phyloP scores from a whole-genome alignment of 2,888 invertebrate species.

The Apeira syringaria region DNA sequence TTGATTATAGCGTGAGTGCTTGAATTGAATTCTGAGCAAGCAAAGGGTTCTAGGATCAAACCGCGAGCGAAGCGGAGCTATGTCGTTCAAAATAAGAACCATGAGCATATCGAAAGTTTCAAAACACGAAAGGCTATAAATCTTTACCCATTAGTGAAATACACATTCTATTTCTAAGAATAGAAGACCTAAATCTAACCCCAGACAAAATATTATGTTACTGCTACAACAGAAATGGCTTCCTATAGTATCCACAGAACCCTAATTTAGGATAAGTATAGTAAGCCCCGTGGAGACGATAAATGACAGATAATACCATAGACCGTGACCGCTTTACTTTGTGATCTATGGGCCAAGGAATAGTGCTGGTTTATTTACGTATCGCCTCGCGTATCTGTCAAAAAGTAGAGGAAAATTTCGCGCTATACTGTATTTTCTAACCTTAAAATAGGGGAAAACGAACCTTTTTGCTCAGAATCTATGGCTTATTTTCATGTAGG shows the following conservation, averaged over 20 bases:
- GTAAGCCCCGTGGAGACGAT: slow-evolving; percentile 81
- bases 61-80: no score
- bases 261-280: slow-evolving; percentile 15
- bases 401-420: slow-evolving; percentile 64
- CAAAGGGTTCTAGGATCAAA: no score
- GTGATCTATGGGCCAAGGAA: slow-evolving; percentile 78
- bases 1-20: no score
- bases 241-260: neutral
- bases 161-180: no score
- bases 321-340: slow-evolving; percentile 82
- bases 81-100: no score
- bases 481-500: slow-evolving; percentile 19
- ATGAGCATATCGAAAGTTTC: no score
- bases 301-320: slow-evolving; percentile 82
- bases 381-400: slow-evolving; percentile 59
- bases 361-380: slow-evolving; percentile 66
- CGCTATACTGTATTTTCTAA: slow-evolving; percentile 36
- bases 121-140: no score
- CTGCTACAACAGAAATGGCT: no score
- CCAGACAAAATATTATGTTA: no score
- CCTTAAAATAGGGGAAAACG: slow-evolving; percentile 33
- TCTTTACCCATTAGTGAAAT: no score
- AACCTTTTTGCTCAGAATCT: slow-evolving; percentile 40
- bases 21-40: no score
- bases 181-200: no score